phyloP scores from a whole-genome alignment of 2,797 vertebrate species.

The Enteromius viviparus region DNA sequence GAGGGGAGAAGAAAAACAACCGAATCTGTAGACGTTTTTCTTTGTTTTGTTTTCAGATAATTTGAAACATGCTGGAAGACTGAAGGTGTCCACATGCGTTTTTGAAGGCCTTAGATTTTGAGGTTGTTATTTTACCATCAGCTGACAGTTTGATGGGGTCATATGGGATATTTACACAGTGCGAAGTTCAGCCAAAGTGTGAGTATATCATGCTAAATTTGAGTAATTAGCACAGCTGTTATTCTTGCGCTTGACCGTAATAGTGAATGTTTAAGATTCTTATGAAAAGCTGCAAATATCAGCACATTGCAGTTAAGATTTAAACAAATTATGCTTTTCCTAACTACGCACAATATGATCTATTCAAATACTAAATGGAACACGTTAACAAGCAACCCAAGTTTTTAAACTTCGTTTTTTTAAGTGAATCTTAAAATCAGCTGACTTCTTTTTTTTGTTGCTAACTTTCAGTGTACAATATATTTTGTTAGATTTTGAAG shows the following conservation, averaged over 20 bases:
- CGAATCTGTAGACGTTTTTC: constrained; percentile 61
- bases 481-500: not conserved
- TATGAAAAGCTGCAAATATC: not conserved
- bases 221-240: constrained; percentile 73
- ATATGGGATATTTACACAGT: constrained; percentile 75
- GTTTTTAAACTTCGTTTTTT: not conserved
- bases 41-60: constrained; percentile 71
- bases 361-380: not conserved
- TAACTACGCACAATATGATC: not conserved
- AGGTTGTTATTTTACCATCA: constrained; percentile 73
- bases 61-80: constrained; percentile 69
- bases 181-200: constrained; percentile 72
- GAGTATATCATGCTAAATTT: constrained; percentile 72
- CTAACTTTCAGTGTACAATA: not conserved
- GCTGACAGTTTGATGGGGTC: constrained; percentile 69
- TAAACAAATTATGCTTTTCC: not conserved
- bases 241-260: constrained; percentile 65
- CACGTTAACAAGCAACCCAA: not conserved
- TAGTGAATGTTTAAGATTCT: constrained; percentile 51
- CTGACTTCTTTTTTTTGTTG: not conserved
- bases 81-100: constrained; percentile 70
- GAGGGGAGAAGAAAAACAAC: constrained; percentile 65
- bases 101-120: constrained; percentile 61
- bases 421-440: not conserved
- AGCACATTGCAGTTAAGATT: not conserved